Conservation (phyloP, 2,113 vertebrate species). For the Drymodes brunneopygia region DNA sequence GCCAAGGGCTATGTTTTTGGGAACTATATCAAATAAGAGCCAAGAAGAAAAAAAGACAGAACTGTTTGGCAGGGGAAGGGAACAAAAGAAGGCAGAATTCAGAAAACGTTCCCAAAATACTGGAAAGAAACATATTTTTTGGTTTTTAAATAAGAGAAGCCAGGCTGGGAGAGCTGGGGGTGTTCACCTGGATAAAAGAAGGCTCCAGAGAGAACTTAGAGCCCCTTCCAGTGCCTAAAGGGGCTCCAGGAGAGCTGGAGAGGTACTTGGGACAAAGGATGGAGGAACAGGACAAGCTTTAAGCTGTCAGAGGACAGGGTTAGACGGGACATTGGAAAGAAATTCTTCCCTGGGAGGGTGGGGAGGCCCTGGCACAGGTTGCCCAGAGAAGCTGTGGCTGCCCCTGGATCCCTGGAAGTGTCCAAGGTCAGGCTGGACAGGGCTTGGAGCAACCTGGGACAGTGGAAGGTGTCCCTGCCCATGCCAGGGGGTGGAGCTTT, state of each 20-base stretch:
- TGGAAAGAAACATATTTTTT: neutral
- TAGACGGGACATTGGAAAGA: neutral
- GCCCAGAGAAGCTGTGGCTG: neutral
- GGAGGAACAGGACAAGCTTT: neutral
- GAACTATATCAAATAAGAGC: neutral
- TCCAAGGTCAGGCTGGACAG: accelerated
- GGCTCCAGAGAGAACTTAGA: accelerated
- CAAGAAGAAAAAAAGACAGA: neutral
- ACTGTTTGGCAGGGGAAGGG: neutral
- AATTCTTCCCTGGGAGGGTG: neutral
- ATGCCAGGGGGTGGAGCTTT: neutral
- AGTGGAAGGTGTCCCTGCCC: neutral
- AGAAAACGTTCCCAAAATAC: neutral
- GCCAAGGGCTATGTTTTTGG: neutral
- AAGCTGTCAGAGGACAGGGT: neutral
- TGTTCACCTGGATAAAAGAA: neutral
- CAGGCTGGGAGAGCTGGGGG: neutral
- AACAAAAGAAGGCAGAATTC: neutral
- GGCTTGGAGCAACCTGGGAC: accelerated
- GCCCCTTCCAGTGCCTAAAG: neutral
- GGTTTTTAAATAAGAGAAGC: neutral
- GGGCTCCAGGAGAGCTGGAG: neutral
- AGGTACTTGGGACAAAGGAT: neutral
- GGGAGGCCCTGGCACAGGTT: accelerated
- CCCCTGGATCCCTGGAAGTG: neutral